Conservation (phyloP, 2,888 invertebrate genomes). For the Adineta ricciae region DNA sequence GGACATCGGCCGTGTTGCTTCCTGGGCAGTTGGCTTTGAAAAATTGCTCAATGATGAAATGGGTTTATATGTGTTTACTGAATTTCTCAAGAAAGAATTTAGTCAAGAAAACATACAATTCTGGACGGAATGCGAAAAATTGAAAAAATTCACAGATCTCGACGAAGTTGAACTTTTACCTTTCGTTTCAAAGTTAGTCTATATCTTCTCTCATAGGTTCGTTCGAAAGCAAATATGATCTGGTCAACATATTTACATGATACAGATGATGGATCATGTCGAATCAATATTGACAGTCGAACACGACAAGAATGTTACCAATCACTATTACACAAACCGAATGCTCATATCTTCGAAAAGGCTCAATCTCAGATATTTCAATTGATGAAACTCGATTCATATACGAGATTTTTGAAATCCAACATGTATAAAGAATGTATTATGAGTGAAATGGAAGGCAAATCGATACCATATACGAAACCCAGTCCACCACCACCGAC, state of each 20-base stretch:
- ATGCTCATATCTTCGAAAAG: constrained; percentile 62
- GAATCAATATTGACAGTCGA: constrained; percentile 88
- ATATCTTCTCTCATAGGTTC: constrained; percentile 37
- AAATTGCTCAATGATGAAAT: constrained; percentile 74
- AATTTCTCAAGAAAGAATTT: constrained; percentile 88
- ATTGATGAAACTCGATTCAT: constrained; percentile 96
- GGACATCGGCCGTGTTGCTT: constrained; percentile 55
- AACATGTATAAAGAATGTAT: constrained; percentile 69
- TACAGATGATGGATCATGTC: constrained; percentile 64
- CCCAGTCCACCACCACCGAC: neutral
- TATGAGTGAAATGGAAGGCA: constrained; percentile 56
- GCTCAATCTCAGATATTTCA: constrained; percentile 63
- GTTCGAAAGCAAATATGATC: constrained; percentile 58
- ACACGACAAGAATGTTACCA: constrained; percentile 56
- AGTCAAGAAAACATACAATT: constrained; percentile 93
- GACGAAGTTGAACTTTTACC: constrained; percentile 36
- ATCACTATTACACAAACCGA: constrained; percentile 49
- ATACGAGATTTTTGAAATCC: constrained; percentile 73
- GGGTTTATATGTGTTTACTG: constrained; percentile 79
- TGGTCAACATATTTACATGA: constrained; percentile 67
- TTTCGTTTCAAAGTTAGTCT: neutral
- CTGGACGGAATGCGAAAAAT: constrained; percentile 88
- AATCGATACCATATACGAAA: constrained; percentile 55
- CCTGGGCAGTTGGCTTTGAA: constrained; percentile 82
- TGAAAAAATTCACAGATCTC: constrained; percentile 58